phyloP scores from a whole-genome alignment of 2,888 invertebrate genomes.

The Eudasyphora cyanicolor region DNA sequence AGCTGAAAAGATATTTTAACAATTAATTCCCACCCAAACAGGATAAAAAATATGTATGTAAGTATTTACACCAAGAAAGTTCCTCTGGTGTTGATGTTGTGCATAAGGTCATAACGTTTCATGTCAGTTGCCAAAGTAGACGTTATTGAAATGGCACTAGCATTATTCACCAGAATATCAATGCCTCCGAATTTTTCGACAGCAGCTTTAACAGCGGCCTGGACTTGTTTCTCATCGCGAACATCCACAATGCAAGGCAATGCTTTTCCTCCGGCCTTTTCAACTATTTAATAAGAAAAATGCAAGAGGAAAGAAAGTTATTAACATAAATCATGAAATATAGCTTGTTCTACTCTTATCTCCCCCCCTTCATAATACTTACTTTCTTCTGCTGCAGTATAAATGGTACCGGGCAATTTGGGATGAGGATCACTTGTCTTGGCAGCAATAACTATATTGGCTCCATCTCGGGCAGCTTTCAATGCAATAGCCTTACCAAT shows the following conservation, averaged over 20 bases:
- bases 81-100: slow-evolving; percentile 95
- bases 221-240: slow-evolving; percentile 86
- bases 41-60: too few species aligned
- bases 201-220: slow-evolving; percentile 84
- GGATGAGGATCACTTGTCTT: slow-evolving; percentile 91
- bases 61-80: slow-evolving; percentile 93
- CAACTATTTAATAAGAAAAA: slow-evolving; percentile 83
- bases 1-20: slow-evolving; percentile 85
- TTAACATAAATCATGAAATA: background rate
- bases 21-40: too few species aligned
- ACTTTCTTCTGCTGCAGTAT: slow-evolving; percentile 91
- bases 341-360: background rate
- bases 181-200: slow-evolving; percentile 94
- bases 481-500: slow-evolving; percentile 96
- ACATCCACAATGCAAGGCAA: slow-evolving; percentile 91
- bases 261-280: slow-evolving; percentile 89
- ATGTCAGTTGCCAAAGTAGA: slow-evolving; percentile 92
- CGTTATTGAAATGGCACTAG: slow-evolving; percentile 94
- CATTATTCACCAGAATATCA: slow-evolving; percentile 97
- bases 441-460: slow-evolving; percentile 92
- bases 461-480: slow-evolving; percentile 93
- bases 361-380: slow-evolving; percentile 63
- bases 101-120: slow-evolving; percentile 98
- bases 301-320: slow-evolving; percentile 53
- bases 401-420: slow-evolving; percentile 87